Percentiles rank a stretch among this genome's conserved stretches.
Evolutionary conservation across 1,140 invertebrate species (phyloP).

Genomic region (Calephelis nemesis): DNA sequence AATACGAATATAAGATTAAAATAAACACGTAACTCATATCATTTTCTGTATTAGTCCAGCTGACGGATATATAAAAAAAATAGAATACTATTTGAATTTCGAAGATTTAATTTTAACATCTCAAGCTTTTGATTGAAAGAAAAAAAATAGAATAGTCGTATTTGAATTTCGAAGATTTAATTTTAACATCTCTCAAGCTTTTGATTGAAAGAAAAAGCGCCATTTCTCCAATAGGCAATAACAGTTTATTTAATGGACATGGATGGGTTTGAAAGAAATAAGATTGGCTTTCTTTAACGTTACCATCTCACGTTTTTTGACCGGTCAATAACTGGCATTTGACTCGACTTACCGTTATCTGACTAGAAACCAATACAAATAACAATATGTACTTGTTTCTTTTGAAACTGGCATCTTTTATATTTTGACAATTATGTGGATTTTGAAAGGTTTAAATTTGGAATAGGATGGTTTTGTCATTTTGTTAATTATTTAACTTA

Average conservation of each 20-base stretch:
- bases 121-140: background rate
- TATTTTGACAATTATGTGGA: background rate
- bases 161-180: no score
- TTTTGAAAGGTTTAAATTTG: background rate
- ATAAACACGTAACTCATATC: no score
- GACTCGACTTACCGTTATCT: conserved; percentile 39
- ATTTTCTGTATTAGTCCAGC: no score
- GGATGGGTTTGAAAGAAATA: conserved; percentile 20
- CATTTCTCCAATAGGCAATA: conserved; percentile 14
- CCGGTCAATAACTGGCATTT: conserved; percentile 40
- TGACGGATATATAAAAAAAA: no score
- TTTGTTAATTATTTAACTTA: no score
- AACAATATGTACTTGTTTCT: conserved; percentile 3
- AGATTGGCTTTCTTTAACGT: conserved; percentile 21
- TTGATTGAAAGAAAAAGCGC: background rate
- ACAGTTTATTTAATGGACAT: conserved; percentile 18
- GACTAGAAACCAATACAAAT: conserved; percentile 30
- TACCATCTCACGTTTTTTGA: conserved; percentile 44
- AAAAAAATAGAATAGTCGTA: background rate
- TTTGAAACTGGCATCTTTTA: background rate
- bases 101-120: no score
- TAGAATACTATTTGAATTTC: no score
- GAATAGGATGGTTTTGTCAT: no score
- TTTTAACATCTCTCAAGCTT: no score
- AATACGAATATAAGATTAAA: no score